Conservation (phyloP, 2,113 vertebrate species). For the Isichthys henryi region DNA sequence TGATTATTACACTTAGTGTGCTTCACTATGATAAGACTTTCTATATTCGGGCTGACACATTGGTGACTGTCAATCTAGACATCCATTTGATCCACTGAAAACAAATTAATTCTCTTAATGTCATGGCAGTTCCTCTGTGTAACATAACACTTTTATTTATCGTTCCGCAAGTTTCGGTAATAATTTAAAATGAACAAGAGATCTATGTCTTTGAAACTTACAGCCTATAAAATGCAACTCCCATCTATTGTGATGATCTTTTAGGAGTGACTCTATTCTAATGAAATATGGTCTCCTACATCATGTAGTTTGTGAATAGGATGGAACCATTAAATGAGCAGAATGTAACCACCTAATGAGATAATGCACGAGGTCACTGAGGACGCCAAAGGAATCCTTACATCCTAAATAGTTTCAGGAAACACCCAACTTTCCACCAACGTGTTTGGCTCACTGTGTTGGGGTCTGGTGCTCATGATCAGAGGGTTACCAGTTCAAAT, state of each 20-base stretch:
- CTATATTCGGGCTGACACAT: not conserved
- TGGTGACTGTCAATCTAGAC: not conserved
- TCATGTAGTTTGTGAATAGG: conserved; percentile 16
- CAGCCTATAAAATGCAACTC: conserved; percentile 20
- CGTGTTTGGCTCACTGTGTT: not conserved
- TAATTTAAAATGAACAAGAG: conserved; percentile 2
- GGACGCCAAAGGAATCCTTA: conserved; percentile 13
- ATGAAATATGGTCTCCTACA: conserved; percentile 19
- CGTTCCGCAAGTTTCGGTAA: not conserved
- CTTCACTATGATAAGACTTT: conserved; percentile 2
- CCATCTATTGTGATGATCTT: conserved; percentile 23
- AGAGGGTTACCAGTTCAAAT: not conserved
- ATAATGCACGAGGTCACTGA: conserved; percentile 24
- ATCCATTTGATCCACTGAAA: not conserved
- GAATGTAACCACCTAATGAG: conserved; percentile 24
- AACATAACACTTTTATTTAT: not conserved
- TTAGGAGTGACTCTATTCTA: conserved; percentile 21
- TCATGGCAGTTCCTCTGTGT: not conserved
- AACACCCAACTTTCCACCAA: conserved; percentile 7
- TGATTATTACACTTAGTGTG: conserved; percentile 1
- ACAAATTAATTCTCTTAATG: conserved; percentile 2
- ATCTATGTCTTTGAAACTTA: conserved; percentile 7
- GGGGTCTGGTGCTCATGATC: not conserved
- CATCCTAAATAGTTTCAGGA: conserved; percentile 17
- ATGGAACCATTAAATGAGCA: conserved; percentile 10